Evolutionary conservation across 2,888 invertebrate species (phyloP).

Genomic region (Eudemis profundana): DNA sequence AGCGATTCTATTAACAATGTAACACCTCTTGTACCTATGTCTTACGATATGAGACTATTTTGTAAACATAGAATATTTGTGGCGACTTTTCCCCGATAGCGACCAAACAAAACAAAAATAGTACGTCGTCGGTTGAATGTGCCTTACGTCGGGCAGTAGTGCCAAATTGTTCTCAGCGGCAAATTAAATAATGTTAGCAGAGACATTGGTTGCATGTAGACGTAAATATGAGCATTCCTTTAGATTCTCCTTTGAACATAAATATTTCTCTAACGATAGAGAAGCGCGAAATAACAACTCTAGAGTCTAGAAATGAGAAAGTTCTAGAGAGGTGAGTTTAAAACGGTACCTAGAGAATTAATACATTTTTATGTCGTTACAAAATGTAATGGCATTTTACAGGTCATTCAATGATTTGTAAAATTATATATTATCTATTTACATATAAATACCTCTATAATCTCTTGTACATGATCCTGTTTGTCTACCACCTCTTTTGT

Average conservation of each 20-base stretch:
- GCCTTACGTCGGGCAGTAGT: conserved; percentile 18
- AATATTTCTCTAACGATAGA: conserved; percentile 8
- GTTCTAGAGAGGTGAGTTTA: neutral
- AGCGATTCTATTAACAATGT: too few species aligned
- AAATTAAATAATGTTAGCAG: conserved; percentile 20
- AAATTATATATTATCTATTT: too few species aligned
- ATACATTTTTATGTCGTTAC: too few species aligned
- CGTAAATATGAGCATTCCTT: conserved; percentile 22
- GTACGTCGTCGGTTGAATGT: conserved; percentile 25
- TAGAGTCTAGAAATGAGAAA: neutral
- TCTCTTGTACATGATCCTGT: too few species aligned
- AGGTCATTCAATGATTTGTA: too few species aligned
- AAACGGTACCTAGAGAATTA: too few species aligned
- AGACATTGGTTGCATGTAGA: conserved; percentile 12
- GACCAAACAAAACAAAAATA: conserved; percentile 33
- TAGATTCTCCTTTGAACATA: conserved; percentile 9
- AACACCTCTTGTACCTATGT: too few species aligned
- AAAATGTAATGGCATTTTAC: too few species aligned
- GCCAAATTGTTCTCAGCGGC: conserved; percentile 25
- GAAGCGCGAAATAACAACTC: neutral
- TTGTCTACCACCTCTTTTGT: too few species aligned
- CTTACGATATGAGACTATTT: neutral
- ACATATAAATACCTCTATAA: too few species aligned
- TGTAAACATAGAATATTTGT: conserved; percentile 8
- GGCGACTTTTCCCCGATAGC: conserved; percentile 23